Conservation (phyloP, 64 coral and sea anemone genomes). For the Trachythela sp. region DNA sequence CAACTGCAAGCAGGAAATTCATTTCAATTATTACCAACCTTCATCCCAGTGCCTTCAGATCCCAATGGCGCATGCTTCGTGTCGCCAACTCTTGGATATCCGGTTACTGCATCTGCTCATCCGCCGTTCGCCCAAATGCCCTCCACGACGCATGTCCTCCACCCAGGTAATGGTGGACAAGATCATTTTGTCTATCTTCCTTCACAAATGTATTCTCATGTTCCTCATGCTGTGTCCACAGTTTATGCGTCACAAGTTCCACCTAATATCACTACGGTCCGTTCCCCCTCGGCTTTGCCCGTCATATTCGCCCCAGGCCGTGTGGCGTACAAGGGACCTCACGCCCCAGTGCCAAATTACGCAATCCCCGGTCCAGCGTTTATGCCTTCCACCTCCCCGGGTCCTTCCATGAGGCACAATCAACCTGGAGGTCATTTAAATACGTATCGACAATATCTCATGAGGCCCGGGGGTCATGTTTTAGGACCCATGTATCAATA, state of each 20-base stretch:
- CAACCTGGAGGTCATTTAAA: background rate
- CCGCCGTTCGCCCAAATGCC: background rate
- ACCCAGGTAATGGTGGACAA: background rate
- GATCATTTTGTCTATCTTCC: conserved; percentile 10
- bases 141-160: background rate
- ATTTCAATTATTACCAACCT: background rate
- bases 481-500: background rate
- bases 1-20: background rate
- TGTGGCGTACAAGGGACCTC: background rate
- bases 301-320: conserved; percentile 7
- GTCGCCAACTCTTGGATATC: background rate
- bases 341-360: background rate
- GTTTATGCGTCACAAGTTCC: background rate
- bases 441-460: background rate
- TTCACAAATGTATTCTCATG: background rate
- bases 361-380: background rate
- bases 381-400: background rate
- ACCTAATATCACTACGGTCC: background rate
- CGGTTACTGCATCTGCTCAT: background rate
- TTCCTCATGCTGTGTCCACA: background rate
- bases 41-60: background rate
- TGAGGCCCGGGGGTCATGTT: background rate
- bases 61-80: background rate
- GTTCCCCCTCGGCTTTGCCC: background rate
- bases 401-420: background rate